Conservation (phyloP, 2,113 vertebrate species). For the Calonectris borealis region DNA sequence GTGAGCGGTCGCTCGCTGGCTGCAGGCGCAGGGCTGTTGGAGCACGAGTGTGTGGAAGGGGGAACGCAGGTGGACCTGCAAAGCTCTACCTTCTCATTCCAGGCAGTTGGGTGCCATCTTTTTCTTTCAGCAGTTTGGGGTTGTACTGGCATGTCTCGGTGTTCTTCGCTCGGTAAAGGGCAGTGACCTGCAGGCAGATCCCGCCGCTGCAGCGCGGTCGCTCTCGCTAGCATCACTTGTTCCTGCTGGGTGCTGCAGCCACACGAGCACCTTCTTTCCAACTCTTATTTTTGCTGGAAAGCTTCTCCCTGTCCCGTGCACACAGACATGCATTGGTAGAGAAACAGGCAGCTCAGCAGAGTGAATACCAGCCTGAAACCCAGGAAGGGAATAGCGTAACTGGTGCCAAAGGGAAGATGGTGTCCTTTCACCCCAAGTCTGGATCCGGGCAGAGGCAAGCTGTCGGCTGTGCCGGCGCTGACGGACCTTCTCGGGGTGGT, state of each 20-base stretch:
- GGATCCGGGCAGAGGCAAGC: rapidly evolving
- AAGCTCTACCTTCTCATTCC: neutral
- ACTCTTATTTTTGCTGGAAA: neutral
- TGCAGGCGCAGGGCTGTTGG: neutral
- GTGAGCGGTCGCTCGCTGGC: neutral
- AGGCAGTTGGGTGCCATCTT: neutral
- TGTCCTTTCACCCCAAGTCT: neutral
- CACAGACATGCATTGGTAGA: rapidly evolving
- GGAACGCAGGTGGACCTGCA: neutral
- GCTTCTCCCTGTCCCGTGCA: neutral
- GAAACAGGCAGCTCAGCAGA: neutral
- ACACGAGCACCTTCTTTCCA: neutral
- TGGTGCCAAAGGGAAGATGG: neutral
- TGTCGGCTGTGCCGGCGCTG: rapidly evolving
- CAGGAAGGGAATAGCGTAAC: neutral
- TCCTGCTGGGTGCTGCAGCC: neutral
- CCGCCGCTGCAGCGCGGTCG: neutral
- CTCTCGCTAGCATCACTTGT: neutral
- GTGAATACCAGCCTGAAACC: neutral
- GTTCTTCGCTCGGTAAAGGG: neutral
- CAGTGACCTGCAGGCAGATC: neutral
- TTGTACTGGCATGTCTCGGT: neutral
- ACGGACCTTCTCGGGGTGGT: neutral
- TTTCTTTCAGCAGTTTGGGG: neutral
- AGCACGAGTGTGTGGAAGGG: neutral